Percentiles rank a stretch among this genome's conserved stretches.
phyloP scores from a whole-genome alignment of 23 tunicate species.

The Trididemnum miniatum region DNA sequence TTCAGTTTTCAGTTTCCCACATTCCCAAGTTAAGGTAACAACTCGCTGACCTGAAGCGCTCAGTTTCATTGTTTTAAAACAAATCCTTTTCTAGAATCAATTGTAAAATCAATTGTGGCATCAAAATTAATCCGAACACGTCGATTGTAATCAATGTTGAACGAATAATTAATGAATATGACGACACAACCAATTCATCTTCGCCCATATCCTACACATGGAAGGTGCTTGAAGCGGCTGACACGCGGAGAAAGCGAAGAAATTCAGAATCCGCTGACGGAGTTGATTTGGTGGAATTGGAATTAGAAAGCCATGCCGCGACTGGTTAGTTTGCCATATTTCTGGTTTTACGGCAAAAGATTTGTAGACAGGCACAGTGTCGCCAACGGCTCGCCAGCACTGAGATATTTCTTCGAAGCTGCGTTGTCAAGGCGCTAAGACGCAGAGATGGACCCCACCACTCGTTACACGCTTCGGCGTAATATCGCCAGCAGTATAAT shows the following conservation, averaged over 20 bases:
- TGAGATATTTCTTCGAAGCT: too few relatives aligned
- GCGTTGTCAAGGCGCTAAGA: too few relatives aligned
- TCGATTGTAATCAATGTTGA: slow-evolving; percentile 27
- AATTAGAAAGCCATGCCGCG: slow-evolving; percentile 39
- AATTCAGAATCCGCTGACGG: not conserved
- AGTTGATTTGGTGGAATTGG: not conserved
- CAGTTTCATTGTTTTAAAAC: not conserved
- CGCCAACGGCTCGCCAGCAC: too few relatives aligned
- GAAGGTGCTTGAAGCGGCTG: slow-evolving; percentile 20
- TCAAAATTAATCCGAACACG: slow-evolving; percentile 47
- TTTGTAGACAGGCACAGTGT: too few relatives aligned
- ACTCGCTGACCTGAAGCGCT: not conserved
- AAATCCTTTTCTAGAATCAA: slow-evolving; percentile 50
- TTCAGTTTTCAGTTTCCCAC: slow-evolving; percentile 37
- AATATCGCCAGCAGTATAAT: too few relatives aligned
- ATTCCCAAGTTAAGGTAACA: slow-evolving; percentile 48
- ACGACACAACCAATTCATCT: not conserved
- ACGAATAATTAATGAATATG: not conserved
- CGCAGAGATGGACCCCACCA: too few relatives aligned
- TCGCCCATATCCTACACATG: slow-evolving; percentile 36
- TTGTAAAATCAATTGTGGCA: slow-evolving; percentile 53
- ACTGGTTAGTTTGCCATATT: too few relatives aligned
- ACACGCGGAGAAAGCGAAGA: not conserved
- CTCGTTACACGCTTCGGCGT: too few relatives aligned
- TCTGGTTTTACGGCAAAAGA: too few relatives aligned